Percentiles rank a stretch among this genome's conserved stretches.
phyloP scores from a whole-genome alignment of 2,113 vertebrate genomes.

The Alces alces region DNA sequence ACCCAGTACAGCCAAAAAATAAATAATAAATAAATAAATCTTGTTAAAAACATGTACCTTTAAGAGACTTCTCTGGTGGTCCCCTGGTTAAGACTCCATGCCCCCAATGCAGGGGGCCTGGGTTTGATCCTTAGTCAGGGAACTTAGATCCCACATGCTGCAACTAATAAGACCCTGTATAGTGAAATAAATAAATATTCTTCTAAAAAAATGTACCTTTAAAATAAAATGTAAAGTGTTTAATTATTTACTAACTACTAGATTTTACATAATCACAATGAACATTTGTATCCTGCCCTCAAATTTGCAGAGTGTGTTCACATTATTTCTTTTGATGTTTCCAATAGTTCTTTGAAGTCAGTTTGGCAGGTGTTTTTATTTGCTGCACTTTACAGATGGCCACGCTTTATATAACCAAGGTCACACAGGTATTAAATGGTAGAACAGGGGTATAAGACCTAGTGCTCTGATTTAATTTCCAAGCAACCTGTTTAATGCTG shows the following conservation, averaged over 20 bases:
- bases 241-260: not conserved
- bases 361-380: not conserved
- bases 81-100: not conserved
- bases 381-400: not conserved
- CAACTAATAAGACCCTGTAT: not conserved
- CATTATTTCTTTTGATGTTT: not conserved
- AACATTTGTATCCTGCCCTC: not conserved
- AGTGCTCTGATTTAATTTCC: not conserved
- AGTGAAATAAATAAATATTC: not conserved
- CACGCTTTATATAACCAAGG: not conserved
- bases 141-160: not conserved
- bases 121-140: not conserved
- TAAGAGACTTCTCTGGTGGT: not conserved
- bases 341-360: not conserved
- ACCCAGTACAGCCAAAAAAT: not conserved
- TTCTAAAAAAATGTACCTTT: not conserved
- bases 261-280: not conserved
- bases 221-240: not conserved
- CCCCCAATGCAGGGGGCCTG: rapidly evolving
- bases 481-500: not conserved
- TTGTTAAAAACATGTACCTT: not conserved
- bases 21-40: not conserved
- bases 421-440: not conserved
- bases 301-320: not conserved
- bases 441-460: not conserved